Base-by-base conservation (phyloP, 2,113 vertebrate species). In the Sinocyclocheilus anshuiensis region DNA sequence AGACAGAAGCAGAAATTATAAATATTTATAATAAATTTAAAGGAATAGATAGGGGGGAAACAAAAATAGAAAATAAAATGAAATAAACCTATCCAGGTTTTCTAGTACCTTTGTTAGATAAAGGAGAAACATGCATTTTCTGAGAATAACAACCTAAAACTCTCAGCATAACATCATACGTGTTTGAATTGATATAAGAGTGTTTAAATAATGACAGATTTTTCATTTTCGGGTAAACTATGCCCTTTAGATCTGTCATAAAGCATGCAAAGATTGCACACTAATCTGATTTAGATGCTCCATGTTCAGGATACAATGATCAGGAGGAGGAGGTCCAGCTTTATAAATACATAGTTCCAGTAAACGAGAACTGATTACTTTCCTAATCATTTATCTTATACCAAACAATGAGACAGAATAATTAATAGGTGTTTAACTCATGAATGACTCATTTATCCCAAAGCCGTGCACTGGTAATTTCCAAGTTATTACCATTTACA, bases 361-460 rank as follows among this genome's bases (percentile, higher is more conserved):
- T 26, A 71, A 33, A 33, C 26, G 10, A 7, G 6, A 63, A 45
- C 16, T 2, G 48, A 83, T 83, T 39, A 36, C 20, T 53, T 83
- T 83, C 3, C 45, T 72, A 36, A 83, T 83, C 45, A 72, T 36
- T 83, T 71, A 71, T 83, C 65, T 82, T 82, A 53, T 22, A 72
- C 65, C 42, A 72, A 29, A 53, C 45, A 55, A 71, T 39, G 45
- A 83, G 81, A 83, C 81, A 83, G 18, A 72, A 57, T 83, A 71
- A 72, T 72, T 24, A 83, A 72, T 83, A 72, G 65, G 65, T 57
- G 67, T 39, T 83, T 36, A 83, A 83, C 67, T 57, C 63, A 83
- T 33, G 65, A 72, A 83, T 71, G 81, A 57, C 65, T 83, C 26
- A 82, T 69, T 82, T 82, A 82, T 82, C 42, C 45, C 63, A 53